Percentiles rank a stretch among this genome's conserved stretches.
Conservation (phyloP, 1,140 invertebrate species). For the Drosophila parabipectinata region DNA sequence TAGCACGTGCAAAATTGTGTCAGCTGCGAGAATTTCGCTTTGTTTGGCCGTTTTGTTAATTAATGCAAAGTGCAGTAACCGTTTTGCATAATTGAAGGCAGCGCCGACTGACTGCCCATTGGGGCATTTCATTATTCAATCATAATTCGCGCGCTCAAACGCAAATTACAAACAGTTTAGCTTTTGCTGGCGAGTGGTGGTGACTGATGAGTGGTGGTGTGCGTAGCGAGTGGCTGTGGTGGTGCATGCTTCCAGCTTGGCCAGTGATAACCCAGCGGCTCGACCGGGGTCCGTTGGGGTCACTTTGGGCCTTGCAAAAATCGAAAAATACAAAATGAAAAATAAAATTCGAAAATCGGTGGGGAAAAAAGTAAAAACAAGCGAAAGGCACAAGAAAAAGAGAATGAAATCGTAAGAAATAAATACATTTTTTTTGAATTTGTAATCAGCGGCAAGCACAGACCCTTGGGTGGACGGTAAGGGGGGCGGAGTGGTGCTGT, state of each 20-base stretch:
- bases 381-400: slow-evolving; percentile 19
- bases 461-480: background rate
- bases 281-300: slow-evolving; percentile 59
- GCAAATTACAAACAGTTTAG: slow-evolving; percentile 65
- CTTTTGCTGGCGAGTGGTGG: background rate
- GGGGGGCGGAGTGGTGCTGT: background rate
- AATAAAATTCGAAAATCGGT: slow-evolving; percentile 21
- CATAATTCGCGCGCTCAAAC: slow-evolving; percentile 76
- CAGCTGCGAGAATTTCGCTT: slow-evolving; percentile 43
- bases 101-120: slow-evolving; percentile 47
- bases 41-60: slow-evolving; percentile 61
- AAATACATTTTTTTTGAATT: slow-evolving; percentile 24
- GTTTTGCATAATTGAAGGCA: slow-evolving; percentile 77
- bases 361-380: slow-evolving; percentile 21
- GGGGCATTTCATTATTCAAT: slow-evolving; percentile 75
- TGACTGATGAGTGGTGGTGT: background rate
- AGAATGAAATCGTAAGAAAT: slow-evolving; percentile 38
- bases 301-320: slow-evolving; percentile 75
- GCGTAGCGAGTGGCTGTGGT: slow-evolving; percentile 20
- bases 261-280: slow-evolving; percentile 70
- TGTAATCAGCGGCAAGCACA: slow-evolving; percentile 58
- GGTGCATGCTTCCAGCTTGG: slow-evolving; percentile 45
- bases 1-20: slow-evolving; percentile 56
- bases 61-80: slow-evolving; percentile 79
- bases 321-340: background rate